A percentile compares a stretch with the other conserved stretches of the same genome.
Conservation (phyloP, 2,113 vertebrate species). For the Pangasianodon hypophthalmus region DNA sequence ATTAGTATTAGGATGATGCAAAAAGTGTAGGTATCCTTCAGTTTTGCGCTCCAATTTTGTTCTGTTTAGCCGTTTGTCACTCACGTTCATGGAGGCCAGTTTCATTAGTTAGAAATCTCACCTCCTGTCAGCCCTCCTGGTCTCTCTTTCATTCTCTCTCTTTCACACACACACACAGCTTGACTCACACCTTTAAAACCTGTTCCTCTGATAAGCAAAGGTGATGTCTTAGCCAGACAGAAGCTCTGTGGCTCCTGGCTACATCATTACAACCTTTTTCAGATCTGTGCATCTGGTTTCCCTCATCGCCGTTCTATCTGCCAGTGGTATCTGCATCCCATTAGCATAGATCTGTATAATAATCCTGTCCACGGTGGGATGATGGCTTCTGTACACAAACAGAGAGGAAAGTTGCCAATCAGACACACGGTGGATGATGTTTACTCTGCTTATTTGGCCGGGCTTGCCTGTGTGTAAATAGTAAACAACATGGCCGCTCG, state of each 20-base stretch:
- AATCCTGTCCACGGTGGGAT: conserved; percentile 36
- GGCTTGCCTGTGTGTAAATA: conserved; percentile 44
- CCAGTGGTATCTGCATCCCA: conserved; percentile 46
- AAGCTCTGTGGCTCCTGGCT: neutral
- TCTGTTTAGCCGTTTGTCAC: conserved; percentile 8
- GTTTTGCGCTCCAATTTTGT: neutral
- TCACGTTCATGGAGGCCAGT: conserved; percentile 23
- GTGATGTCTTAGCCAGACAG: conserved; percentile 16
- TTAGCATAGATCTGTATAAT: conserved; percentile 57
- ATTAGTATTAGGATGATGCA: neutral
- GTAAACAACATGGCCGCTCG: conserved; percentile 43
- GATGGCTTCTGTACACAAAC: conserved; percentile 47
- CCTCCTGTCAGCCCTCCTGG: conserved; percentile 1
- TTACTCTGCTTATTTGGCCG: conserved; percentile 59
- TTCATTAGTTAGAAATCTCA: conserved; percentile 27
- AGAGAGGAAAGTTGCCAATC: conserved; percentile 53
- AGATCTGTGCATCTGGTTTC: conserved; percentile 13
- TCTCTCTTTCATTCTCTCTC: neutral
- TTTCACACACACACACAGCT: neutral
- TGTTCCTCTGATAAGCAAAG: conserved; percentile 28
- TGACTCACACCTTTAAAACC: conserved; percentile 8
- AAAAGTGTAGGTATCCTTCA: neutral
- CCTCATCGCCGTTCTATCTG: conserved; percentile 31
- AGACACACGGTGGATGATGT: conserved; percentile 50
- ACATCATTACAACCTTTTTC: conserved; percentile 33